These are phyloP conservation scores for Drosophila trichaetosa DNA, from an alignment of 2,888 invertebrate species.

Conservation along the genomic window DNA sequence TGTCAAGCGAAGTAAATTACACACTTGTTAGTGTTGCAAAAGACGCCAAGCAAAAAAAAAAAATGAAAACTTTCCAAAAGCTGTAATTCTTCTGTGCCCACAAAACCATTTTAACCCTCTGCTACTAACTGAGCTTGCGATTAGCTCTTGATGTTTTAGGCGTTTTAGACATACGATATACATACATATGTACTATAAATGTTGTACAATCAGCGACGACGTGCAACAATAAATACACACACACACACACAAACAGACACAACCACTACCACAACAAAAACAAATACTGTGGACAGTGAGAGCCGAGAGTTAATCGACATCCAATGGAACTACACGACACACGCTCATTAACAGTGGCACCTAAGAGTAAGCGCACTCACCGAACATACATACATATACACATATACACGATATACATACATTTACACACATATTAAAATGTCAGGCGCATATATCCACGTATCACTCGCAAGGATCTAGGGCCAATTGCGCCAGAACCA, in stretches of 20 bases:
- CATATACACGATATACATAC: constrained; percentile 19
- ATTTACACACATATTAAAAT: constrained; percentile 31
- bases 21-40: constrained; percentile 43
- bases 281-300: constrained; percentile 8
- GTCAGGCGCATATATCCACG: constrained; percentile 42
- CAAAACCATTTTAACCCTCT: constrained; percentile 13
- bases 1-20: constrained; percentile 6
- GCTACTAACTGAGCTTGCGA: constrained; percentile 57
- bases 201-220: constrained; percentile 80
- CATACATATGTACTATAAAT: constrained; percentile 65
- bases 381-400: constrained; percentile 35
- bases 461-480: constrained; percentile 52
- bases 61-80: constrained; percentile 25
- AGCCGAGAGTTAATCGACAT: constrained; percentile 48
- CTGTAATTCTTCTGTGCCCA: constrained; percentile 47
- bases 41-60: constrained; percentile 9
- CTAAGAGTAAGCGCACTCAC: constrained; percentile 71
- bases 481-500: constrained; percentile 54
- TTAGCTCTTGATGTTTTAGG: constrained; percentile 74
- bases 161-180: constrained; percentile 69
- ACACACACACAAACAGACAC: constrained; percentile 12
- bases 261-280: constrained; percentile 3
- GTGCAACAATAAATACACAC: constrained; percentile 72
- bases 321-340: constrained; percentile 20
- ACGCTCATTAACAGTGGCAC: constrained; percentile 66